Base-by-base conservation (phyloP, 2,797 vertebrate genomes). In the Sebastes trivittatus region DNA sequence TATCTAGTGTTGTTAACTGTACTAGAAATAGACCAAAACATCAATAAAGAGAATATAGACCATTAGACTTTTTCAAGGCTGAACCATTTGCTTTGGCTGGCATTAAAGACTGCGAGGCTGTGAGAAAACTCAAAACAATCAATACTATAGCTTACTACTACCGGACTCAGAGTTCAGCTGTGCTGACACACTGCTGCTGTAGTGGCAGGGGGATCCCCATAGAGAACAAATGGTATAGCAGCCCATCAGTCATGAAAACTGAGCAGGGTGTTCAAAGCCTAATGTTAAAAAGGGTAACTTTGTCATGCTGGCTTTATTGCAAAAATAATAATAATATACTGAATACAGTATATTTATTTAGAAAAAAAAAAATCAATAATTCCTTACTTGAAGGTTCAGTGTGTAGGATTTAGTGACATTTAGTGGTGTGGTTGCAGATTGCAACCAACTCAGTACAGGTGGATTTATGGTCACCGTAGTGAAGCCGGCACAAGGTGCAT, bases 61-160 rank as follows among this genome's bases (percentile, higher is more conserved):
- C 11, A 61, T 59, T 34, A 66, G 30, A 49, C 14, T 23, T 56
- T 36, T 66, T 49, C 55, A 6, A 5, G 22, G 11, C 29, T 36
- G 34, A 71, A 67, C 22, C 38, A 10, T 29, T 72, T 36, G 55
- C 61, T 73, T 81, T 61, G 64, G 59, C 77, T 85, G 65, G 36
- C 49, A 64, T 58, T 72, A 73, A 62, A 78, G 23, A 67, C 63
- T 63, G 46, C 27, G 18, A 27, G 46, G 27, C 25, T 64, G 70
- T 67, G 72, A 75, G 63, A 81, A 89, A 91, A 79, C 75, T 89
- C 65, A 4, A 32, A 74, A 72, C 36, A 90, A 93, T 94, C 91
- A 83, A 93, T 93, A 93, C 22, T 66, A 23, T 36, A 22, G 56
- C 18, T 77, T 27, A 78, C 69, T 66, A 49, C 81, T 58, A 38